These are phyloP conservation scores for Microctonus hyperodae DNA, from an alignment of 2,888 invertebrate species.

Conservation along the genomic window DNA sequence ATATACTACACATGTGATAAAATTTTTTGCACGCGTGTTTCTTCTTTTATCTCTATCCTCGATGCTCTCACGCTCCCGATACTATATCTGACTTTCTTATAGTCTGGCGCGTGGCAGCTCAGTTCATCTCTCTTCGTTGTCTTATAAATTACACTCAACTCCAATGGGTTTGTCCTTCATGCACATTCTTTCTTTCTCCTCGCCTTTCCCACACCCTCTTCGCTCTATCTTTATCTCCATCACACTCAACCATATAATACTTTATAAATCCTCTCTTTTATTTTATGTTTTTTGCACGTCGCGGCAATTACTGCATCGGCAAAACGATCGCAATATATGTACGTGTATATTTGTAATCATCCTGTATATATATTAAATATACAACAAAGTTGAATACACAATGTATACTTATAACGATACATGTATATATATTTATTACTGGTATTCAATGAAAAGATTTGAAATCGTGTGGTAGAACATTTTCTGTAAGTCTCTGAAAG, in stretches of 20 bases:
- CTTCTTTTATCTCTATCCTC: slow-evolving; percentile 17
- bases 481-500: not conserved
- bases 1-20: not conserved
- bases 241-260: not conserved
- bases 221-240: not conserved
- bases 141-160: slow-evolving; percentile 41
- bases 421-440: not conserved
- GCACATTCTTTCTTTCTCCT: slow-evolving; percentile 8
- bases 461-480: not conserved
- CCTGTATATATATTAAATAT: not conserved
- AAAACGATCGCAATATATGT: slow-evolving; percentile 16
- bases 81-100: slow-evolving; percentile 26
- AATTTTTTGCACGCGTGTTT: slow-evolving; percentile 12
- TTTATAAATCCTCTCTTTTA: slow-evolving; percentile 8
- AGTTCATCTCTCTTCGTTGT: slow-evolving; percentile 35
- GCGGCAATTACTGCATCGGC: slow-evolving; percentile 21
- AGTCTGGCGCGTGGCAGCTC: slow-evolving; percentile 44
- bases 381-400: not conserved
- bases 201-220: slow-evolving; percentile 19
- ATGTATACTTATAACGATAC: too few relatives aligned
- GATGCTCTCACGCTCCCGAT: slow-evolving; percentile 36
- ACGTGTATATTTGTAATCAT: not conserved
- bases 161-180: slow-evolving; percentile 46
- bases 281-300: slow-evolving; percentile 10
- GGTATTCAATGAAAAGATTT: slow-evolving; percentile 9